These are phyloP conservation scores for Drosophila rufa DNA, from an alignment of 1,140 invertebrate species.

Conservation along the genomic window DNA sequence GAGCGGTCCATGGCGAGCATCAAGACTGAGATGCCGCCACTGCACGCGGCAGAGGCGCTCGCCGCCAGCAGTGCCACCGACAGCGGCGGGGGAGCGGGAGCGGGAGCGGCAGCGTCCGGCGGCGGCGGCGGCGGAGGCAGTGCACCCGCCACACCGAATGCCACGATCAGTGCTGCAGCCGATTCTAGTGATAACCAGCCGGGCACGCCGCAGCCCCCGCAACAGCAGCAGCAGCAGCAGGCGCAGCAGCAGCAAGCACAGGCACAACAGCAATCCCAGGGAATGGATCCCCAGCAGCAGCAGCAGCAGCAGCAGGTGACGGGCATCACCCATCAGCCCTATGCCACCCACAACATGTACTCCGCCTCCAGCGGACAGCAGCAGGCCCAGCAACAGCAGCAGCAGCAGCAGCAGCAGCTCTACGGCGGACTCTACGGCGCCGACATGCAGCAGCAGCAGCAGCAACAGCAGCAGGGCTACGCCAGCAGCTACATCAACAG, in stretches of 20 bases:
- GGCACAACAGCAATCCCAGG: conserved; percentile 45
- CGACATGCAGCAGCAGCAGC: conserved; percentile 86
- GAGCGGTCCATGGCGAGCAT: conserved; percentile 76
- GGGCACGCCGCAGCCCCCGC: conserved; percentile 75
- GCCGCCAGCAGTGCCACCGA: conserved; percentile 49
- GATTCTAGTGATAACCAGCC: conserved; percentile 85
- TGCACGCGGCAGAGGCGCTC: conserved; percentile 81
- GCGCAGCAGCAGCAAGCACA: conserved; percentile 65
- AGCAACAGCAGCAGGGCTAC: conserved; percentile 56
- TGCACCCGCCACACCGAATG: conserved; percentile 67
- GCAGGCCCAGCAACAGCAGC: conserved; percentile 58
- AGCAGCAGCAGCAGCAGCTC: conserved; percentile 66
- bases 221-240: conserved; percentile 55
- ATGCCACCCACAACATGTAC: conserved; percentile 68
- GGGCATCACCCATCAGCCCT: conserved; percentile 85
- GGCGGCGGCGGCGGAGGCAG: conserved; percentile 42
- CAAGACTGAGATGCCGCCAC: conserved; percentile 83
- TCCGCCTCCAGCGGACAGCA: conserved; percentile 55
- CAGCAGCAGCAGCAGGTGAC: conserved; percentile 48
- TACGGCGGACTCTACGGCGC: conserved; percentile 88
- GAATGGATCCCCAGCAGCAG: conserved; percentile 42
- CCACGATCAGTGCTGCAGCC: conserved; percentile 81
- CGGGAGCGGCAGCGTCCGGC: conserved; percentile 14
- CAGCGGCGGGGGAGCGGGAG: conserved; percentile 25
- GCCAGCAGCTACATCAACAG: conserved; percentile 78